A percentile compares a stretch with the other conserved stretches of the same genome.
phyloP scores from a whole-genome alignment of 2,113 vertebrate genomes.

The Ophiodon elongatus region DNA sequence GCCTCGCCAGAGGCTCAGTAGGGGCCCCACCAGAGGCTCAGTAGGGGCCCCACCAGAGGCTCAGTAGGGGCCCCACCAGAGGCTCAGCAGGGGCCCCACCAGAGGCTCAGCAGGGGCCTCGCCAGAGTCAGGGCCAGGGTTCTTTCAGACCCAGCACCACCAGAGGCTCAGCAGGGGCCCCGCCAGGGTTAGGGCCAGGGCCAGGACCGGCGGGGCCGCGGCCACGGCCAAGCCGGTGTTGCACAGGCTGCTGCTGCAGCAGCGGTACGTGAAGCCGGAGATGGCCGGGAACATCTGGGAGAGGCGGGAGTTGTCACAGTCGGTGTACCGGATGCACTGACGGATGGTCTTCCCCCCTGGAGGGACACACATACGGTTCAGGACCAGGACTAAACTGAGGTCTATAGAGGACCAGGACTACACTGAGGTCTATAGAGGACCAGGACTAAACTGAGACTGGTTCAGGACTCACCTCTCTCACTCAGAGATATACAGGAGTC shows the following conservation, averaged over 20 bases:
- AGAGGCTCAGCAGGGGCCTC: constrained; percentile 47
- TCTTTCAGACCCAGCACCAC: constrained; percentile 11
- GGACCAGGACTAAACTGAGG: too few species aligned
- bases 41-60: background rate
- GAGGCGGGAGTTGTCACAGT: constrained; percentile 83
- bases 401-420: too few species aligned
- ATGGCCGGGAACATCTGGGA: constrained; percentile 79
- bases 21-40: too few species aligned
- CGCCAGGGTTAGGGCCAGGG: constrained; percentile 24
- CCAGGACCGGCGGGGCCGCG: constrained; percentile 12
- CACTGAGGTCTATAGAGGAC: too few species aligned
- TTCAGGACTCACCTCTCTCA: constrained; percentile 58
- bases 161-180: constrained; percentile 49
- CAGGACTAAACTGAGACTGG: too few species aligned
- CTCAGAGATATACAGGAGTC: constrained; percentile 83
- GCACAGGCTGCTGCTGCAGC: constrained; percentile 85
- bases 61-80: too few species aligned
- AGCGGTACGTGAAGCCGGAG: constrained; percentile 79
- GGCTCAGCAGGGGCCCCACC: too few species aligned
- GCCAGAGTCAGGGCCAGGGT: too few species aligned
- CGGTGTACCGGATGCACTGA: constrained; percentile 84
- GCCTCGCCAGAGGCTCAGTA: constrained; percentile 2
- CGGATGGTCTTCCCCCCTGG: constrained; percentile 83
- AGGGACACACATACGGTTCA: background rate
- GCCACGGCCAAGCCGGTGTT: constrained; percentile 62